Evolutionary conservation across 2,888 invertebrate species (phyloP).

Genomic region (Ligdia adustata): DNA sequence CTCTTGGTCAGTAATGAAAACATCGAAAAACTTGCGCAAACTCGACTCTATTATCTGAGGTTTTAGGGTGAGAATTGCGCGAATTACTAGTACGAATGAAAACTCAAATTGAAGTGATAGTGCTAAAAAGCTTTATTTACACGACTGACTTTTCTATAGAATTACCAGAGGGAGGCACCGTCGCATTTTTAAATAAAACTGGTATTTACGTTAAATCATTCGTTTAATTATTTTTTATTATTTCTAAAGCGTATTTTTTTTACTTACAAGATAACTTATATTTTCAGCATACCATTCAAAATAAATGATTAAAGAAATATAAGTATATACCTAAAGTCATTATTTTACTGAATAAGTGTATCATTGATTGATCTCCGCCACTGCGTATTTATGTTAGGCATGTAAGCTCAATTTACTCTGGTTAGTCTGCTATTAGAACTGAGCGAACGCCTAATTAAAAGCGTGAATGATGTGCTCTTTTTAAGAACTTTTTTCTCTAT

Average conservation of each 20-base stretch:
- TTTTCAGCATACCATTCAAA: too few species aligned
- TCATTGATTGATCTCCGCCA: conserved; percentile 50
- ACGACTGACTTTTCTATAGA: background rate
- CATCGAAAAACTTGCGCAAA: conserved; percentile 34
- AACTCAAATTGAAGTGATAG: background rate
- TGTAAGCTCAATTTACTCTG: conserved; percentile 53
- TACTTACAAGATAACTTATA: too few species aligned
- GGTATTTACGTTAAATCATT: too few species aligned
- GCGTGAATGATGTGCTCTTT: conserved; percentile 73
- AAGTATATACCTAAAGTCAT: too few species aligned
- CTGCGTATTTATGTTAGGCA: conserved; percentile 32
- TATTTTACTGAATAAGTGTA: background rate
- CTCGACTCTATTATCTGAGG: conserved; percentile 31
- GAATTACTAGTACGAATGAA: conserved; percentile 1
- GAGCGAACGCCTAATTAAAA: conserved; percentile 71
- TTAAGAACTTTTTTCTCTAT: conserved; percentile 42
- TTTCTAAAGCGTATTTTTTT: too few species aligned
- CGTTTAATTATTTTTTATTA: too few species aligned
- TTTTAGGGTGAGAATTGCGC: conserved; percentile 41
- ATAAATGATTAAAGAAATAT: too few species aligned
- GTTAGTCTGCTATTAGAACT: conserved; percentile 63
- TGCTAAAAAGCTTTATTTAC: conserved; percentile 1
- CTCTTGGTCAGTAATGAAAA: conserved; percentile 69
- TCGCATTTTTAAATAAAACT: too few species aligned
- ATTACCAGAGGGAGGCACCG: too few species aligned